Evolutionary conservation across 2,797 vertebrate genomes (phyloP).

Genomic region (Lepus oiostolus): DNA sequence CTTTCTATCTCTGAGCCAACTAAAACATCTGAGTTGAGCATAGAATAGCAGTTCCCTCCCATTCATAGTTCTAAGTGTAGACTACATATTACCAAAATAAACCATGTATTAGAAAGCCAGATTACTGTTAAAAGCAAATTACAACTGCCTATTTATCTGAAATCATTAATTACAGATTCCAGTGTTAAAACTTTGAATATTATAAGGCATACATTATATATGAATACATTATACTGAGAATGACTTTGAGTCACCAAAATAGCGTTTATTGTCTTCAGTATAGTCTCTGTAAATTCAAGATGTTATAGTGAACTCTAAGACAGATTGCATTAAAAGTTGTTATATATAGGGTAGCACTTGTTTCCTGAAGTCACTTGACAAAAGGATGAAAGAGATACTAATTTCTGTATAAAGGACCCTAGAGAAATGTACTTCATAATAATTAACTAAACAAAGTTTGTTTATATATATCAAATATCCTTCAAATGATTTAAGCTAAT

Average conservation of each 20-base stretch:
- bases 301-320: neutral
- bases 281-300: neutral
- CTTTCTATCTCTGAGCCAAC: neutral
- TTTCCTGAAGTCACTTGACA: neutral
- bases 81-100: neutral
- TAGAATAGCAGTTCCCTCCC: neutral
- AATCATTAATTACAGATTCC: neutral
- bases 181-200: neutral
- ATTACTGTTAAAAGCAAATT: neutral
- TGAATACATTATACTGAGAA: neutral
- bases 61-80: neutral
- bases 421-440: conserved; percentile 27
- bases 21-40: neutral
- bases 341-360: neutral
- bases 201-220: neutral
- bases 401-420: neutral
- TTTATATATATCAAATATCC: neutral
- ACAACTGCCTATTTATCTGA: neutral
- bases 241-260: neutral
- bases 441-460: neutral
- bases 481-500: neutral
- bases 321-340: neutral
- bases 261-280: neutral
- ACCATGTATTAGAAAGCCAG: neutral
- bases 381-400: neutral